These are phyloP conservation scores for Prinia subflava DNA, from an alignment of 2,113 vertebrate genomes.

Conservation along the genomic window DNA sequence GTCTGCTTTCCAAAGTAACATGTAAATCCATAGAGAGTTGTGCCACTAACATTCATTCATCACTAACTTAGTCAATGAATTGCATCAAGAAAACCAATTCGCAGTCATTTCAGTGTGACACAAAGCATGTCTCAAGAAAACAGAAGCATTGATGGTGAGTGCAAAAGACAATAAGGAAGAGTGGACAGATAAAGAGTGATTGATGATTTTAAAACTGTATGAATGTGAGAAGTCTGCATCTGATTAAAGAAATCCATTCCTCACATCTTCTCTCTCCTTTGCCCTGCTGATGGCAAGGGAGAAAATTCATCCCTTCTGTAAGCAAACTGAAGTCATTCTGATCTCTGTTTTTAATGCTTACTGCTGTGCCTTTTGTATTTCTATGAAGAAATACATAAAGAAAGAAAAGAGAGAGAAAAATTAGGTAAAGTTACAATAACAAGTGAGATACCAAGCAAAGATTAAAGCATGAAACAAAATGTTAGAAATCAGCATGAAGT, in stretches of 20 bases:
- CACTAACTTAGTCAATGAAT: neutral
- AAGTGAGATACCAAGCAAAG: constrained; percentile 12
- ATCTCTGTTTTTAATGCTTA: constrained; percentile 29
- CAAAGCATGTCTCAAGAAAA: neutral
- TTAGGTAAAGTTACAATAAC: constrained; percentile 42
- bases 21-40: neutral
- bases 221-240: neutral
- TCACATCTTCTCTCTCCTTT: neutral
- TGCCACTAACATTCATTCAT: neutral
- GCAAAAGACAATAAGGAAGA: neutral
- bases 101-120: neutral
- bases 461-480: constrained; percentile 11
- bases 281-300: neutral
- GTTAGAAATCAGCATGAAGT: neutral
- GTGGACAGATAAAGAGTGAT: neutral
- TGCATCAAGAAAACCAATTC: neutral
- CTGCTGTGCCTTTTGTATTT: constrained; percentile 45
- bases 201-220: neutral
- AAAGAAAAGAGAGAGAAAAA: neutral
- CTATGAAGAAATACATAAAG: neutral
- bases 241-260: constrained; percentile 8
- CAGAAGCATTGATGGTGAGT: neutral
- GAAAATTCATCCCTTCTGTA: constrained; percentile 30
- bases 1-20: neutral
- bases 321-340: neutral